These are phyloP conservation scores for Drosophila repleta DNA, from an alignment of 1,140 invertebrate genomes.

Conservation along the genomic window DNA sequence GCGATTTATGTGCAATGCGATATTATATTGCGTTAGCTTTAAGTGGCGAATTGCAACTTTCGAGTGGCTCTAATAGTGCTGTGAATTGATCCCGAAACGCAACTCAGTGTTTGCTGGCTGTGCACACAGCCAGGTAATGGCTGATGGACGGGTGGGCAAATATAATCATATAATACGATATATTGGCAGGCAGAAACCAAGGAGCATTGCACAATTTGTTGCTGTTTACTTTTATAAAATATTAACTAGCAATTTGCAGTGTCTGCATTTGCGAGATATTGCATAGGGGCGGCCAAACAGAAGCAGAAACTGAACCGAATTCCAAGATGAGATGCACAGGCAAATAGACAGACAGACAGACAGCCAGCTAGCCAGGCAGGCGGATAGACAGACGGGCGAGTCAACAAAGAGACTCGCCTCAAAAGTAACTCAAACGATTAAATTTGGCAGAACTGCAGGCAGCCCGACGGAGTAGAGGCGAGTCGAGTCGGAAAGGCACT, in stretches of 20 bases:
- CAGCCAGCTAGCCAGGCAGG: conserved; percentile 6
- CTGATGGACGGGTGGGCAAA: conserved; percentile 8
- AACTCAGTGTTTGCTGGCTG: background rate
- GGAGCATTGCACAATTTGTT: conserved; percentile 70
- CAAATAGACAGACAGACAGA: conserved; percentile 7
- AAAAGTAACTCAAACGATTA: conserved; percentile 66
- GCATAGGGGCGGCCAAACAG: conserved; percentile 58
- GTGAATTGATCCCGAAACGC: background rate
- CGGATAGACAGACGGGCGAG: conserved; percentile 14
- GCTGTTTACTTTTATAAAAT: conserved; percentile 79
- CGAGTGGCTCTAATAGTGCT: background rate
- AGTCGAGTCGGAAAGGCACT: conserved; percentile 51
- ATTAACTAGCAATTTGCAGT: conserved; percentile 78
- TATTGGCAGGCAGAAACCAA: conserved; percentile 18
- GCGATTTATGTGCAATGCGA: background rate
- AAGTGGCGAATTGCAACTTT: too few species aligned
- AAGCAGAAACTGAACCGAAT: conserved; percentile 45
- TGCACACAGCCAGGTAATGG: background rate
- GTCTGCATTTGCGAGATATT: conserved; percentile 59
- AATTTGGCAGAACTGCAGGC: conserved; percentile 54
- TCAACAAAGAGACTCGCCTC: conserved; percentile 31
- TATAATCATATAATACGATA: conserved; percentile 10
- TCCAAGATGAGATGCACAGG: conserved; percentile 44
- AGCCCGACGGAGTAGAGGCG: background rate
- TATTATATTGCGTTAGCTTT: conserved; percentile 2